Percentiles rank a stretch among this genome's conserved stretches.
Conservation (phyloP, 2,797 vertebrate genomes). For the Sebastes hubbsi region DNA sequence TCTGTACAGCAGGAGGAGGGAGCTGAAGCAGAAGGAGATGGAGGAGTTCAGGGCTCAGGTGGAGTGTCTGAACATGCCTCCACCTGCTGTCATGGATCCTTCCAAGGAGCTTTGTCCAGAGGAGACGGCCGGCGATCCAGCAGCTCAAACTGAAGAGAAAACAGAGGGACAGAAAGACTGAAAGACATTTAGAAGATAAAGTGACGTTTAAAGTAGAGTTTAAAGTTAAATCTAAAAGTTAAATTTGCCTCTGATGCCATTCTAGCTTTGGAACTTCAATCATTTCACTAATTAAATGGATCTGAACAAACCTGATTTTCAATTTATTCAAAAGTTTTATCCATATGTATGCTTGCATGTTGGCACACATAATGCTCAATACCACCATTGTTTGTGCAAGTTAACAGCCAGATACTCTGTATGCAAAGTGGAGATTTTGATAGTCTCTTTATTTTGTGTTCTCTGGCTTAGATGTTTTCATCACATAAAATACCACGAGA, state of each 20-base stretch:
- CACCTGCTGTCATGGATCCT: constrained; percentile 4
- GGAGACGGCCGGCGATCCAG: rapidly evolving
- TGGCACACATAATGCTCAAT: neutral
- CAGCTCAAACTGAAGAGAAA: neutral
- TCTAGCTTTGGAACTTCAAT: neutral
- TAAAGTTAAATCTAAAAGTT: neutral
- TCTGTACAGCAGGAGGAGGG: constrained; percentile 38
- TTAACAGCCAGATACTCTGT: neutral
- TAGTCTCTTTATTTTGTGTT: neutral
- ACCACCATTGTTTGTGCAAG: neutral
- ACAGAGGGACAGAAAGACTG: too few relatives aligned
- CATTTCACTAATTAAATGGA: neutral
- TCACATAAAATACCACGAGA: neutral
- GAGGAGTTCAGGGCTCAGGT: constrained; percentile 21
- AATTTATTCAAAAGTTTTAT: neutral
- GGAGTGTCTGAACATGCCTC: constrained; percentile 17
- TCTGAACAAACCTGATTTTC: neutral
- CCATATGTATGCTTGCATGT: neutral
- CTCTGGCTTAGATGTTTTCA: neutral
- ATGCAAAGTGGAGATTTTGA: neutral
- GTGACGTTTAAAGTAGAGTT: neutral
- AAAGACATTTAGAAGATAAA: neutral
- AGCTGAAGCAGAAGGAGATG: constrained; percentile 5
- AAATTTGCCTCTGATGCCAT: neutral
- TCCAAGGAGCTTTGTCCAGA: constrained; percentile 13